Conservation (phyloP, 2,888 invertebrate species). For the Ophioninae sp. region DNA sequence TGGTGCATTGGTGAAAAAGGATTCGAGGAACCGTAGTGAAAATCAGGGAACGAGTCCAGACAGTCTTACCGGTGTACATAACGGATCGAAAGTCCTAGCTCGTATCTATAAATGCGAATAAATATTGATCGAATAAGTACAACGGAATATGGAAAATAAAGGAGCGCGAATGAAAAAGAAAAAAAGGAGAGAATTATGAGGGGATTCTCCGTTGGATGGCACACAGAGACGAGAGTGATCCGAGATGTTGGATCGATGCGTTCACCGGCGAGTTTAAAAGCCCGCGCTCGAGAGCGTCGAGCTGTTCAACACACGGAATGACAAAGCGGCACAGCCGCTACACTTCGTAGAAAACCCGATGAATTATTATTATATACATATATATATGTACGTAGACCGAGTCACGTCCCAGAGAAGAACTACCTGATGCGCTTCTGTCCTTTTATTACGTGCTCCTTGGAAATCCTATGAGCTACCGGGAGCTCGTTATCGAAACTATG, state of each 20-base stretch:
- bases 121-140: neutral
- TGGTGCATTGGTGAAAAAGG: too few species aligned
- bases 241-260: constrained; percentile 18
- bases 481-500: constrained; percentile 54
- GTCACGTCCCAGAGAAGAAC: constrained; percentile 16
- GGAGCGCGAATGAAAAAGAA: constrained; percentile 1
- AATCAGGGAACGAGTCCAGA: too few species aligned
- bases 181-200: constrained; percentile 2
- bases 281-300: constrained; percentile 28
- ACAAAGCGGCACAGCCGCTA: constrained; percentile 45
- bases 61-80: neutral
- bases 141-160: constrained; percentile 2
- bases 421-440: constrained; percentile 21
- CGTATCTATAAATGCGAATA: neutral
- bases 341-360: constrained; percentile 53
- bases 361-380: constrained; percentile 43
- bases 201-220: constrained; percentile 1
- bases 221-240: constrained; percentile 20
- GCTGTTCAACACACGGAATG: constrained; percentile 55
- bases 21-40: too few species aligned
- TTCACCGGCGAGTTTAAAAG: constrained; percentile 6
- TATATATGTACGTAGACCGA: constrained; percentile 6
- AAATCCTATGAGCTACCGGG: constrained; percentile 47
- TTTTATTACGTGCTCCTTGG: constrained; percentile 39
- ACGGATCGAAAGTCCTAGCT: constrained; percentile 5